Base-by-base conservation (phyloP, 2,113 vertebrate genomes). In the Pachycephala philippinensis region DNA sequence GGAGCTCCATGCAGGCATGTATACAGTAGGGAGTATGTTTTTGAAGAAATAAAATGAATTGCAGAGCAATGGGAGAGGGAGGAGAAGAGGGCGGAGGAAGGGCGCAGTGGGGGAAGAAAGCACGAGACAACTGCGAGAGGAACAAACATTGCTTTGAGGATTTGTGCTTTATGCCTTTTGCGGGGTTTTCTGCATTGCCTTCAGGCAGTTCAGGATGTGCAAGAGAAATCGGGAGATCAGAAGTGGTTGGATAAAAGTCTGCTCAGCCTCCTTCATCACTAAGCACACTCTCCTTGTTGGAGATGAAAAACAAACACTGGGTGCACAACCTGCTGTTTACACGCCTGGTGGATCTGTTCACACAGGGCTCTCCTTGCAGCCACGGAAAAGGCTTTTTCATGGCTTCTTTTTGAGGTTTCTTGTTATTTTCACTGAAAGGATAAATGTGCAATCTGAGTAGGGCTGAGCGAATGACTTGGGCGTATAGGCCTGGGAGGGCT, bases 221-320 rank as follows among this genome's bases (percentile, higher is more conserved):
- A 54, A 69, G 76, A 63, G 89, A 70, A 84, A 70, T 23, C 0
- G 0, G 19, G 83, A 93, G 79, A 95, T 95, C 76, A 96, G 79
- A 88, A 90, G 83, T 37, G 83, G 37, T 40, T 78, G 80, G 89
- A 90, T 92, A 52, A 84, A 92, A 93, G 92, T 35, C 76, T 87
- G 64, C 42, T 93, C 9, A 3, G 42, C 89, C 60, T 84, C 72
- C 80, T 90, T 88, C 89, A 56, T 87, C 72, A 3, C 53, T 63
- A 74, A 71, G 74, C 81, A 93, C 63, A 1, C 35, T 77, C 63
- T 91, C 40, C 80, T 66, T 78, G 76, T 82, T 77, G 37, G 24
- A 95, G 87, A 94, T 71, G 81, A 87, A 92, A 95, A 94, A 44
- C 87, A 94, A 95, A 92, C 63, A 83, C 6, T 30, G 76, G 33